Evolutionary conservation across 2,888 invertebrate species (phyloP).

Genomic region (Archaeoteleia sp.): DNA sequence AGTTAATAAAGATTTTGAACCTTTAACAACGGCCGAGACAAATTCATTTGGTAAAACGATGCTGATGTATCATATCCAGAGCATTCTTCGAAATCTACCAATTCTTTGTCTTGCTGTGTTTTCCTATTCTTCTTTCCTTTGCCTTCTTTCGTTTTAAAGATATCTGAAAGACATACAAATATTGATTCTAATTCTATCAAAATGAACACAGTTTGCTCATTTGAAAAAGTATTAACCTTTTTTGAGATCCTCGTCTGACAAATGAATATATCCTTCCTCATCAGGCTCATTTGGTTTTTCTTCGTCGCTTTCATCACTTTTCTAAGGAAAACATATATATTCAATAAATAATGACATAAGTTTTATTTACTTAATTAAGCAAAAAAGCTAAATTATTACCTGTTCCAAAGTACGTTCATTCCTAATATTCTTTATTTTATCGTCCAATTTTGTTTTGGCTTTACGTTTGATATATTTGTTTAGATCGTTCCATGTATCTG

Average conservation of each 20-base stretch:
- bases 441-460: conserved; percentile 87
- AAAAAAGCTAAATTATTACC: conserved; percentile 61
- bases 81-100: conserved; percentile 80
- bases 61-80: conserved; percentile 80
- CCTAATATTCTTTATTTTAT: conserved; percentile 83
- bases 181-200: conserved; percentile 5
- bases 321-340: conserved; percentile 14
- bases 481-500: conserved; percentile 87
- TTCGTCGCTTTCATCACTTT: conserved; percentile 67
- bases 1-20: conserved; percentile 70
- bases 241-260: conserved; percentile 67
- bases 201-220: conserved; percentile 2
- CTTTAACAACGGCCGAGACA: conserved; percentile 94
- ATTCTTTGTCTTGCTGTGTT: conserved; percentile 75
- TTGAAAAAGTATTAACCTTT: conserved; percentile 61
- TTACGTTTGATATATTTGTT: conserved; percentile 87
- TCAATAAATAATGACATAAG: conserved; percentile 3
- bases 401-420: conserved; percentile 74
- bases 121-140: conserved; percentile 72
- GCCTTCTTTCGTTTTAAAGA: conserved; percentile 67
- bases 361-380: neutral
- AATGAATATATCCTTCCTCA: conserved; percentile 56
- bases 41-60: conserved; percentile 95
- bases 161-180: conserved; percentile 57
- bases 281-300: conserved; percentile 73